Evolutionary conservation across 2,888 invertebrate species (phyloP).

Genomic region (Hofmannophila pseudospretella): DNA sequence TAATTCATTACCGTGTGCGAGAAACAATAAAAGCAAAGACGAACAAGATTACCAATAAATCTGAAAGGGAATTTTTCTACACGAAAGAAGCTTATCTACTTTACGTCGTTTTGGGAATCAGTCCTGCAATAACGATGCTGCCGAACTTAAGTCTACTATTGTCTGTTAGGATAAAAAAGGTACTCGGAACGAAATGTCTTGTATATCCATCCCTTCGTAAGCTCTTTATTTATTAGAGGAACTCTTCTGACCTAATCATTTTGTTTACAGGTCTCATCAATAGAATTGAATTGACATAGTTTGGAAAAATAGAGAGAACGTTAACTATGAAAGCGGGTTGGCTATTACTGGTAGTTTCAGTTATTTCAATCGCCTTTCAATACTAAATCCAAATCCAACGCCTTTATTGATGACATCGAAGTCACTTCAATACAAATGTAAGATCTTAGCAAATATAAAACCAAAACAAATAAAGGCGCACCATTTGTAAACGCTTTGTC

Average conservation of each 20-base stretch:
- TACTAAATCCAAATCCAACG: too few relatives aligned
- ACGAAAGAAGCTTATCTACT: constrained; percentile 55
- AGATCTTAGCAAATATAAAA: constrained; percentile 8
- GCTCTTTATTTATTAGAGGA: constrained; percentile 55
- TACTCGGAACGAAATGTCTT: constrained; percentile 41
- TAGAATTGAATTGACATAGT: too few relatives aligned
- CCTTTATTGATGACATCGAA: too few relatives aligned
- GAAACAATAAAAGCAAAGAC: constrained; percentile 65
- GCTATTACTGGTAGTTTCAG: too few relatives aligned
- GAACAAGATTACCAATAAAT: constrained; percentile 65
- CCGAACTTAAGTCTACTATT: constrained; percentile 58
- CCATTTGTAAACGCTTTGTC: constrained; percentile 30
- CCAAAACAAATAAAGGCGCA: constrained; percentile 24
- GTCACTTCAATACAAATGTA: background rate
- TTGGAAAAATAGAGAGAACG: too few relatives aligned
- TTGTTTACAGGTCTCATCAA: constrained; percentile 19
- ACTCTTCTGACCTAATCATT: constrained; percentile 46
- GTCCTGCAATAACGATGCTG: constrained; percentile 56
- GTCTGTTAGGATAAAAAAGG: constrained; percentile 65
- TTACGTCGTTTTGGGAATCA: constrained; percentile 64
- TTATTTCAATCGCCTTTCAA: too few relatives aligned
- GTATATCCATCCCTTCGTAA: constrained; percentile 41
- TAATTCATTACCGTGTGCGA: constrained; percentile 61
- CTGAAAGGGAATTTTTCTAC: constrained; percentile 64
- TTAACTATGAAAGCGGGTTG: too few relatives aligned